These are phyloP conservation scores for Cybosia mesomella DNA, from an alignment of 2,888 invertebrate species.

Conservation along the genomic window DNA sequence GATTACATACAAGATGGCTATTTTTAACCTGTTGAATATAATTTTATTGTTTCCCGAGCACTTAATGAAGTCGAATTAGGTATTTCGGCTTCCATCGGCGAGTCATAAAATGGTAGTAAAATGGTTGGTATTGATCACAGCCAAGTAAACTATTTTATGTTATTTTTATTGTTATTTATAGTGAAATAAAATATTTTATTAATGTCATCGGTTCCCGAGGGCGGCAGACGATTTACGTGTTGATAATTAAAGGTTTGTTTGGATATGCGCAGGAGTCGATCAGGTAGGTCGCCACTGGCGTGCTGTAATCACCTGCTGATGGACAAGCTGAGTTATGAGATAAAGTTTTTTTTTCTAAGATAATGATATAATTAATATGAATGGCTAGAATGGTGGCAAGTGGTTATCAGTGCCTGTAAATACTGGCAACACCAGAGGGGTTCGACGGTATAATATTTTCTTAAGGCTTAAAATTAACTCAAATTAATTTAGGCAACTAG, in stretches of 20 bases:
- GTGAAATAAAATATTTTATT: constrained; percentile 81
- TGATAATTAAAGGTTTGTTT: constrained; percentile 56
- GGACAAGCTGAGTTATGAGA: background rate
- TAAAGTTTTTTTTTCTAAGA: background rate
- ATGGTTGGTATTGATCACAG: constrained; percentile 79
- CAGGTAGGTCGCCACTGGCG: constrained; percentile 47
- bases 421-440: no score
- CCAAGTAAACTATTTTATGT: constrained; percentile 83
- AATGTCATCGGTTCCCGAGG: constrained; percentile 75
- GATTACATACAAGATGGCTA: constrained; percentile 37
- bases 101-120: constrained; percentile 81
- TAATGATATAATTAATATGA: background rate
- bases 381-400: background rate
- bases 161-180: constrained; percentile 86
- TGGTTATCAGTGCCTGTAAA: background rate
- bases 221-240: constrained; percentile 54
- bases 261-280: constrained; percentile 48
- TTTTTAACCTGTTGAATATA: constrained; percentile 68
- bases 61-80: constrained; percentile 84
- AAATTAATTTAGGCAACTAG: no score
- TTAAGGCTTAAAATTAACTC: no score
- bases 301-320: constrained; percentile 14
- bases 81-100: constrained; percentile 79
- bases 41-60: constrained; percentile 79
- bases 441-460: no score